Conservation (phyloP, 35 echinoderm and acorn worm genomes). For the Lytechinus variegatus region DNA sequence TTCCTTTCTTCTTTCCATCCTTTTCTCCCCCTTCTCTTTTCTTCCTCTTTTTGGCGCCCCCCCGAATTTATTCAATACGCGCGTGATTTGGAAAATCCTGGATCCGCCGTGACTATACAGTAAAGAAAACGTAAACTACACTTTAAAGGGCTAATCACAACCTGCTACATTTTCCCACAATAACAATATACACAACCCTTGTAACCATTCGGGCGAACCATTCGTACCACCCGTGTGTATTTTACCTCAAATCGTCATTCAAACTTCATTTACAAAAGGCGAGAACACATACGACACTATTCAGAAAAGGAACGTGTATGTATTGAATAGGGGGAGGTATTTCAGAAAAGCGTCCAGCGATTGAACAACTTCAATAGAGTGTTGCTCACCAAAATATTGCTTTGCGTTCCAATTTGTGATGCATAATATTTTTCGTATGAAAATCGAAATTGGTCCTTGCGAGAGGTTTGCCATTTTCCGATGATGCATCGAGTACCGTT, state of each 20-base stretch:
- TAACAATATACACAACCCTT: neutral
- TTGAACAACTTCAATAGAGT: neutral
- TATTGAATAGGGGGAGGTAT: neutral
- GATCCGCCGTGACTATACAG: too few species aligned
- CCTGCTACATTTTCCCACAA: neutral
- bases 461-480: neutral
- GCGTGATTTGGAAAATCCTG: too few species aligned
- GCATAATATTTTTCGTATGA: neutral
- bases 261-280: slow-evolving; percentile 8
- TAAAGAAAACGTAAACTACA: too few species aligned
- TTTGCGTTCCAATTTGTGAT: neutral
- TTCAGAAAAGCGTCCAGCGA: neutral
- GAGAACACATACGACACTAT: neutral
- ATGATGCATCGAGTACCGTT: too few species aligned
- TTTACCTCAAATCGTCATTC: neutral
- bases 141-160: neutral
- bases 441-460: neutral
- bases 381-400: neutral
- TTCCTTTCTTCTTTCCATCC: too few species aligned
- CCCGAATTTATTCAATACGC: too few species aligned
- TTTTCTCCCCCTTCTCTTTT: too few species aligned
- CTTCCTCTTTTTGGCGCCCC: too few species aligned
- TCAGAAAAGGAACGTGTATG: neutral
- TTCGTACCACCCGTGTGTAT: neutral
- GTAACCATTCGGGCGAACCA: neutral